These are phyloP conservation scores for Drosophila tsacasi DNA, from an alignment of 1,140 invertebrate genomes.

Conservation along the genomic window DNA sequence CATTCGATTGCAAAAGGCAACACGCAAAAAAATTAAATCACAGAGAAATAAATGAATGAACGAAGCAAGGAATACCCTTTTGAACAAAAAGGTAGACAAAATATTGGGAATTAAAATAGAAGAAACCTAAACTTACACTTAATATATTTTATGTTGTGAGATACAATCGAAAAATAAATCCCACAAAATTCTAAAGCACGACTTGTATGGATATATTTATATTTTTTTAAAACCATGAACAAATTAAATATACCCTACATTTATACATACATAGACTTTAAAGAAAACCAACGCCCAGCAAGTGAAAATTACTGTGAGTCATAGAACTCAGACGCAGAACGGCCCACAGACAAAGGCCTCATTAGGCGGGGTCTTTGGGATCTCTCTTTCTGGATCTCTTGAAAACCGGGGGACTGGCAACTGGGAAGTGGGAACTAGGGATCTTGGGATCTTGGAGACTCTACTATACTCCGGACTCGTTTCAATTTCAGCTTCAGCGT, in stretches of 20 bases:
- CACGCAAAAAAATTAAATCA: conserved; percentile 60
- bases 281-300: conserved; percentile 30
- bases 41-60: neutral
- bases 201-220: too few relatives aligned
- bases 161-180: neutral
- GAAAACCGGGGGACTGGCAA: neutral
- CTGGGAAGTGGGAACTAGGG: conserved; percentile 14
- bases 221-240: too few relatives aligned
- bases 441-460: conserved; percentile 2
- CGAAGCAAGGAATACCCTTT: conserved; percentile 12
- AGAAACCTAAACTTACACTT: too few relatives aligned
- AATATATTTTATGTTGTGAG: neutral
- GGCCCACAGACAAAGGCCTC: conserved; percentile 76
- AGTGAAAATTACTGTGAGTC: conserved; percentile 76
- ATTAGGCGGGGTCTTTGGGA: conserved; percentile 67
- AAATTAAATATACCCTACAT: neutral
- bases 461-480: conserved; percentile 46
- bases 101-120: neutral
- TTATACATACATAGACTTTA: too few relatives aligned
- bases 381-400: conserved; percentile 7
- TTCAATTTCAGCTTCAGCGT: conserved; percentile 79
- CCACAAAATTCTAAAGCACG: neutral
- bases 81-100: too few relatives aligned
- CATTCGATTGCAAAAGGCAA: conserved; percentile 55
- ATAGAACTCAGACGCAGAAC: conserved; percentile 34